Evolutionary conservation across 2,113 vertebrate genomes (phyloP).

Genomic region (Astur gentilis): DNA sequence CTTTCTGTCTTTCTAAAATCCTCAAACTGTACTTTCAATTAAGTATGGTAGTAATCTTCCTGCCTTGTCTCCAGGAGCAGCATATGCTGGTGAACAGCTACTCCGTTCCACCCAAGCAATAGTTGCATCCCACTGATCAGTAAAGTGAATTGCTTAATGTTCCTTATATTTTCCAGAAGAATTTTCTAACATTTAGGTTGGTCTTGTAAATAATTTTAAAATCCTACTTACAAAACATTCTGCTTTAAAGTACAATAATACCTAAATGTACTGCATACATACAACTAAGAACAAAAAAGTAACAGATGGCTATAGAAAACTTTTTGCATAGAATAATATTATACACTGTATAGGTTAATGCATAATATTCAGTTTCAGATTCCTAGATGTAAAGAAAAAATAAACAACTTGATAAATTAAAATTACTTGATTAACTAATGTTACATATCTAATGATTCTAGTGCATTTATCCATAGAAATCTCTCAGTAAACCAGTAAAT

Average conservation of each 20-base stretch:
- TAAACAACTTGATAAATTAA: not conserved
- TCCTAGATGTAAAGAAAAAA: not conserved
- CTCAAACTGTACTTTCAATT: not conserved
- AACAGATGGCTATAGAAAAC: not conserved
- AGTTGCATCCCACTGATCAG: not conserved
- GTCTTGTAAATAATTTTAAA: not conserved
- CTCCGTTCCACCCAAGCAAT: not conserved
- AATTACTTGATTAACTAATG: not conserved
- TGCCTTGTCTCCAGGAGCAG: not conserved
- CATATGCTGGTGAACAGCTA: not conserved
- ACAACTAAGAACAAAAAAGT: not conserved
- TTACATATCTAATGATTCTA: not conserved
- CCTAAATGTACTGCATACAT: not conserved
- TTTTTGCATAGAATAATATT: not conserved
- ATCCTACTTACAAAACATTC: not conserved
- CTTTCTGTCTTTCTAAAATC: not conserved
- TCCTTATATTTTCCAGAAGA: not conserved
- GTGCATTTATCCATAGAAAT: not conserved
- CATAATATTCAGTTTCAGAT: not conserved
- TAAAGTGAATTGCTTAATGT: not conserved
- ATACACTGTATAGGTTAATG: not conserved
- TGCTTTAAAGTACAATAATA: not conserved
- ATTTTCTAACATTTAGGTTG: not conserved
- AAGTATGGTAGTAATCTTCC: not conserved
- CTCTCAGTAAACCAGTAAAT: not conserved